Percentiles rank a stretch among this genome's conserved stretches.
Conservation (phyloP, 2,113 vertebrate species). For the Anseranas semipalmata region DNA sequence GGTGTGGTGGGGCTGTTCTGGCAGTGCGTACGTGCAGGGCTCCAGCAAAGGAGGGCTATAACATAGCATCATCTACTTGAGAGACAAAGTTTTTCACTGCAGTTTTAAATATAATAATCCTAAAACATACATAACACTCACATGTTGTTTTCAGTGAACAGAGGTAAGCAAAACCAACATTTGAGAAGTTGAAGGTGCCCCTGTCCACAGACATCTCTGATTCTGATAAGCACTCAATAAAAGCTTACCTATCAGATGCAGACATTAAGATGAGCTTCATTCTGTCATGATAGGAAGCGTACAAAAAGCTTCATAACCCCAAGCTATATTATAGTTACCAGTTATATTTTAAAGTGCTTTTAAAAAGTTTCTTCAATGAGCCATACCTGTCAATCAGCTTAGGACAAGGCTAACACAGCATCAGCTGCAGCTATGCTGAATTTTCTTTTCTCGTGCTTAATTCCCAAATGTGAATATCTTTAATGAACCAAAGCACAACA, state of each 20-base stretch:
- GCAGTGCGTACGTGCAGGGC: neutral
- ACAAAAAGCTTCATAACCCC: neutral
- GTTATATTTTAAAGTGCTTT: neutral
- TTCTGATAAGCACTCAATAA: neutral
- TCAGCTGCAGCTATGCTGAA: neutral
- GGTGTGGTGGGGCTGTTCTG: slow-evolving; percentile 23
- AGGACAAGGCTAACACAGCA: neutral
- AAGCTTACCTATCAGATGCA: neutral
- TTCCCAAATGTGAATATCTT: neutral
- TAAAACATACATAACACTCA: neutral
- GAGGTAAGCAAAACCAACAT: neutral
- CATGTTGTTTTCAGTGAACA: neutral
- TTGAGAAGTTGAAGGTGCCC: neutral
- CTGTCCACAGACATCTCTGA: neutral
- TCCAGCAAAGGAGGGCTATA: neutral
- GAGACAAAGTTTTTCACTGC: neutral
- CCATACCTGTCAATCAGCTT: neutral
- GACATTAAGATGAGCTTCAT: neutral
- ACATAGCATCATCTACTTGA: neutral
- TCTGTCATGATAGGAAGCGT: rapidly evolving
- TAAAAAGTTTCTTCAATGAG: neutral
- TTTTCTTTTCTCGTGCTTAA: neutral
- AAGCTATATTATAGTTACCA: neutral
- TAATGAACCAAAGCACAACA: neutral
- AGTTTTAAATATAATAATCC: neutral